phyloP scores from a whole-genome alignment of 1,140 invertebrate species.

The Brachionus angularis region DNA sequence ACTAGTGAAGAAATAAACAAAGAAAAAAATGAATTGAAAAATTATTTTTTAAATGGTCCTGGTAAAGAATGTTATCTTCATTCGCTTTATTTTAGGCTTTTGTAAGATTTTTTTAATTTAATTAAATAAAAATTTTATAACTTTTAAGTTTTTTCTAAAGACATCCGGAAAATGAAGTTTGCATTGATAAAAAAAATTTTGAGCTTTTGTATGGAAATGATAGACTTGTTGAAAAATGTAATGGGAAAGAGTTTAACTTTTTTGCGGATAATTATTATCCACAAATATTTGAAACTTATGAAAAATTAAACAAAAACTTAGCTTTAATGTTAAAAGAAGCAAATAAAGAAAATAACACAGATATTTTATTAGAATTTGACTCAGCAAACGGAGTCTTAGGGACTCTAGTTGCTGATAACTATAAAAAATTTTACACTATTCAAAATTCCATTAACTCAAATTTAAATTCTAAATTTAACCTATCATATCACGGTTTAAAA shows the following conservation, averaged over 20 bases:
- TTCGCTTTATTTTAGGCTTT: constrained; percentile 12
- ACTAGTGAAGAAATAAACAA: background rate
- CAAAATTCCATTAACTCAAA: constrained; percentile 10
- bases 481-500: background rate
- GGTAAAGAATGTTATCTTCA: constrained; percentile 8
- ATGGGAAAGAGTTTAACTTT: constrained; percentile 9
- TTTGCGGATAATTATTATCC: constrained; percentile 26
- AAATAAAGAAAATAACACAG: constrained; percentile 4
- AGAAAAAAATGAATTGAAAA: background rate
- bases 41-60: constrained; percentile 9
- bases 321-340: background rate
- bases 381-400: constrained; percentile 27
- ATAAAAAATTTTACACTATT: constrained; percentile 6
- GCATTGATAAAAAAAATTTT: constrained; percentile 9
- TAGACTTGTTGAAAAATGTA: background rate
- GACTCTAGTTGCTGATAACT: background rate
- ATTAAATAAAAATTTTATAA: background rate
- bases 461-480: background rate
- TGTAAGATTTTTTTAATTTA: background rate
- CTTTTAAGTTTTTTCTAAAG: constrained; percentile 1
- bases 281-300: constrained; percentile 17
- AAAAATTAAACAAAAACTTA: constrained; percentile 19
- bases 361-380: constrained; percentile 23
- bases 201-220: background rate
- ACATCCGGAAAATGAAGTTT: background rate